Evolutionary conservation across 2,113 vertebrate genomes (phyloP).

Genomic region (Pedetes capensis): DNA sequence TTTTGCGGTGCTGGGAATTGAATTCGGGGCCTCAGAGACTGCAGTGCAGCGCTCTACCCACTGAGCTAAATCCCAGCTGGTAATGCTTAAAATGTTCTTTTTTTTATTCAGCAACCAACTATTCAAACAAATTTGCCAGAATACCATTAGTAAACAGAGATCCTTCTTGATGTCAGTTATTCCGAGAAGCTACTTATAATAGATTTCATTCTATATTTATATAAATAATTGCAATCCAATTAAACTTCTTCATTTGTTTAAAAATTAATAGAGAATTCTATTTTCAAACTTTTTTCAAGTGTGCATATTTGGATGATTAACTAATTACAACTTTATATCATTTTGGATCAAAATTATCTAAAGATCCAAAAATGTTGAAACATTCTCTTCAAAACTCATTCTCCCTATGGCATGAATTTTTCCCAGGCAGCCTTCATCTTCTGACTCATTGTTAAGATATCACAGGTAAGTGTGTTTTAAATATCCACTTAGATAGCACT

Average conservation of each 20-base stretch:
- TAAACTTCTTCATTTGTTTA: not conserved
- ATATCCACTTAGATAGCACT: not conserved
- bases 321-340: not conserved
- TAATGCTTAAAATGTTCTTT: not conserved
- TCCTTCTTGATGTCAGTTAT: not conserved
- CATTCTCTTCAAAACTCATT: not conserved
- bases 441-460: not conserved
- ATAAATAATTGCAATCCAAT: not conserved
- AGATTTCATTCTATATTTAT: not conserved
- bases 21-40: too few relatives aligned
- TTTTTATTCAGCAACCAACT: not conserved
- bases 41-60: too few relatives aligned
- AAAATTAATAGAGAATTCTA: not conserved
- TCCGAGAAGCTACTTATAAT: not conserved
- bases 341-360: not conserved
- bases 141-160: not conserved
- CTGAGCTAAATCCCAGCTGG: too few relatives aligned
- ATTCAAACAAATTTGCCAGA: not conserved
- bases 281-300: not conserved
- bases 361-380: not conserved
- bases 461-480: not conserved
- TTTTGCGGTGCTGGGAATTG: too few relatives aligned
- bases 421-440: not conserved
- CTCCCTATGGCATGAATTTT: not conserved
- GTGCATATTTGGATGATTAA: not conserved